Base-by-base conservation (phyloP, 37 sponge, comb jelly and placozoan species). In the Ianthella basta region DNA sequence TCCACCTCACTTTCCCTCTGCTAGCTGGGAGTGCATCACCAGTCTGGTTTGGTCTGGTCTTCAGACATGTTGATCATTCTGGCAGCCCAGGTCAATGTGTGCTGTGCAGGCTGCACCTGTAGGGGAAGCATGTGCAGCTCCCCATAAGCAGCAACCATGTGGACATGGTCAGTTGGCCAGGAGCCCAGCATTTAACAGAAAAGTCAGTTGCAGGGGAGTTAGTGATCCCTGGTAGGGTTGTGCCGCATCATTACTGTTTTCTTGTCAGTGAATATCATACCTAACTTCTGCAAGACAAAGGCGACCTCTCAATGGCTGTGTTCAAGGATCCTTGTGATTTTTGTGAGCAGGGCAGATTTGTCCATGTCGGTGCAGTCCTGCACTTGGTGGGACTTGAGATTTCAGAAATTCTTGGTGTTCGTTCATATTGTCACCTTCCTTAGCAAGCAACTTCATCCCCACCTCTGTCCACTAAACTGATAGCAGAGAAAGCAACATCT, bases 231-330 rank as follows among this genome's bases (percentile, higher is more conserved):
- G 64, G 10, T 27, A 44, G 50, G 10, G 64, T 61, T 2, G 64
- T 4, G 64, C 64, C 64, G 64, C 64, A 61, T 61, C 64, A 44
- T 8, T 44, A 44, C n/a, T 44, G 50, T 44, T 8, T 44, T 44
- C 50, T 8, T 44, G 50, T 44, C 64, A 72, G 2, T 72, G 38
- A 72, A 15, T 36, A 72, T 6, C 73, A 72, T 72, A 14, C 73
- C 73, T 3, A 72, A 72, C 73, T 72, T 72, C 38, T 36, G 73
- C 37, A 6, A 37, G 73, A 36, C 73, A 72, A 72, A 37, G 73
- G 15, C 70, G 20, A 68, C 15, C 59, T 18, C 18, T 18, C 18
- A 15, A 57, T 18, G 59, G 59, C 59, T 57, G 59, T 57, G 59
- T 57, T 57, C 59, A 57, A 20, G 59, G 59, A 57, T 18, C 59